Evolutionary conservation across 2,113 vertebrate species (phyloP).

Genomic region (Lanius ludovicianus): DNA sequence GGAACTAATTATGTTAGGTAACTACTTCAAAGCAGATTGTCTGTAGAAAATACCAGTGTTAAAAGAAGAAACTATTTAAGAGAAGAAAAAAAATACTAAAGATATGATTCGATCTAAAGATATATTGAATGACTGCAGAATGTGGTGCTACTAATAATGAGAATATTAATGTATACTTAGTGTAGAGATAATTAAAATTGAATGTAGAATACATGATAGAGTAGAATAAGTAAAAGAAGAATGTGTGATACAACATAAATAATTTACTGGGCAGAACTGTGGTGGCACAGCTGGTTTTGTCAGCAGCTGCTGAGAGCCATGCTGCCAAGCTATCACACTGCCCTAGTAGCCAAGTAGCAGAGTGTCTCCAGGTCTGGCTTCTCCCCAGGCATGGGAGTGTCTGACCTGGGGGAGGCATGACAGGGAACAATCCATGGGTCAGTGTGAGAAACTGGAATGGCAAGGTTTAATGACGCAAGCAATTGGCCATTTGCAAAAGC

Average conservation of each 20-base stretch:
- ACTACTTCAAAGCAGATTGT: not conserved
- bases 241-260: not conserved
- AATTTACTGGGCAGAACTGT: not conserved
- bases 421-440: not conserved
- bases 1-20: not conserved
- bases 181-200: not conserved
- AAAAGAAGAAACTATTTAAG: not conserved
- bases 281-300: not conserved
- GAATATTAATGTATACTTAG: not conserved
- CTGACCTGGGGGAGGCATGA: accelerated
- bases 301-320: not conserved
- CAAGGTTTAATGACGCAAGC: not conserved
- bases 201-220: not conserved
- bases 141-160: not conserved
- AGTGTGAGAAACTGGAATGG: not conserved
- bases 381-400: accelerated
- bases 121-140: not conserved
- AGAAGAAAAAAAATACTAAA: not conserved
- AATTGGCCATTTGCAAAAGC: not conserved
- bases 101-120: not conserved
- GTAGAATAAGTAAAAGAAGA: not conserved
- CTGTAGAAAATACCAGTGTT: not conserved
- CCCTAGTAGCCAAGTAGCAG: not conserved
- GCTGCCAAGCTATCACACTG: not conserved
- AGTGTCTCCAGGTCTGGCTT: not conserved